Conservation (phyloP, 2,797 vertebrate species). For the Tadarida brasiliensis region DNA sequence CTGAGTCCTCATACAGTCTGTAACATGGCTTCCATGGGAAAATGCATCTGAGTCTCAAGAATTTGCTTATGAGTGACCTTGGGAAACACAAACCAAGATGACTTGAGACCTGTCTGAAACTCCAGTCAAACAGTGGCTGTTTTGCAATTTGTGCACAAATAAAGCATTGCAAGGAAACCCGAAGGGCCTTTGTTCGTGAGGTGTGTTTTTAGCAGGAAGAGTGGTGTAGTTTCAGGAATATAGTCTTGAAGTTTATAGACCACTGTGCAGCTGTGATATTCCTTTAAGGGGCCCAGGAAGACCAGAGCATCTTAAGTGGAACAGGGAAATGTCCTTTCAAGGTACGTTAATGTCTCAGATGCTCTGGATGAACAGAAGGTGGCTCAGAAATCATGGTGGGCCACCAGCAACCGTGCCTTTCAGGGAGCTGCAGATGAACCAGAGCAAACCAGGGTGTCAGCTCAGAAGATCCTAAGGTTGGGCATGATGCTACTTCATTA, state of each 20-base stretch:
- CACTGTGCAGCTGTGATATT: background rate
- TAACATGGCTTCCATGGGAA: constrained; percentile 1
- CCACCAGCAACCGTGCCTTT: background rate
- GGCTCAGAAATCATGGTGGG: background rate
- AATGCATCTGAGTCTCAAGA: background rate
- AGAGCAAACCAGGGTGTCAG: background rate
- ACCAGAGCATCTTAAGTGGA: constrained; percentile 11
- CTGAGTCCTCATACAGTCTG: background rate
- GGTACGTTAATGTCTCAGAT: background rate
- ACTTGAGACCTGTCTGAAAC: constrained; percentile 32
- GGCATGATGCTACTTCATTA: background rate
- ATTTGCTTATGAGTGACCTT: background rate
- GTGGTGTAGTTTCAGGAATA: background rate
- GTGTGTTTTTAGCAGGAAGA: background rate
- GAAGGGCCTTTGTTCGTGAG: background rate
- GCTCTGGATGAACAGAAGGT: background rate
- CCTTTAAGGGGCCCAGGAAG: background rate
- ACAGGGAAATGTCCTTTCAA: background rate
- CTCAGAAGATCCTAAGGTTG: background rate
- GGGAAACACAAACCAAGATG: background rate
- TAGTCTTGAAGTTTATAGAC: background rate
- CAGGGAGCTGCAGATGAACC: background rate
- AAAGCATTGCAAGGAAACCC: constrained; percentile 27
- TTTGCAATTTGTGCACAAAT: constrained; percentile 46
- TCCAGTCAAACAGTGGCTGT: background rate